Base-by-base conservation (phyloP, 2,797 vertebrate species). In the Ptychobarbus kaznakovi region DNA sequence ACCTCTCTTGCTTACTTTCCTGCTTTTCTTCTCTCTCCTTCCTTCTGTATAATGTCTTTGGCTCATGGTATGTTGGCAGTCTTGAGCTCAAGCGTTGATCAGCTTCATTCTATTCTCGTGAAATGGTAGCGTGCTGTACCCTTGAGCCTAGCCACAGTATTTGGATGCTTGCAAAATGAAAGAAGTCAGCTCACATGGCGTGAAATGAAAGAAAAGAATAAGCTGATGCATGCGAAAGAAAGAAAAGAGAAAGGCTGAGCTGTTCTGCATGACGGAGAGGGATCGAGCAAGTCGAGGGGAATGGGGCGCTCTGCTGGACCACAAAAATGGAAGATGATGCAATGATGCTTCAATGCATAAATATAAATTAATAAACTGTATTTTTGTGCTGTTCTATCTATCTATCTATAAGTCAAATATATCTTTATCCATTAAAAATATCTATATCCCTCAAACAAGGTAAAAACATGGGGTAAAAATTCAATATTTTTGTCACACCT, bases 151-250 rank as follows among this genome's bases (percentile, higher is more conserved):
- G 63, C 70, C 74, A 72, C 28, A 15, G 58, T 83, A 66, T 90
- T 87, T 90, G 88, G 86, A 89, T 85, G 89, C 86, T 84, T 38
- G 40, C 79, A 61, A 83, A 86, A 87, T 88, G 80, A 90, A 86
- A 89, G 81, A 83, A 87, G 87, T 86, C 65, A 38, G 86, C 80
- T 89, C 87, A 86, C 69, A 56, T 83, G 80, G 83, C 80, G 73
- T 68, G 76, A 91, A 89, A 91, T 90, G 81, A 90, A 92, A 92
- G 82, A 65, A 58, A 77, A 69, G 79, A 89, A 90, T 35, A 82
- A 87, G 88, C 89, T 90, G 89, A 92, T 90, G 86, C 75, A 65
- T 58, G 56, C 82, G 76, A 86, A 88, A 80, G 82, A 70, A 68
- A 86, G 56, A 83, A 70, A 87, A 63, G 78, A 82, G 85, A 82